Conservation (phyloP, 37 sponge, comb jelly and placozoan species). For the Corticium candelabrum region DNA sequence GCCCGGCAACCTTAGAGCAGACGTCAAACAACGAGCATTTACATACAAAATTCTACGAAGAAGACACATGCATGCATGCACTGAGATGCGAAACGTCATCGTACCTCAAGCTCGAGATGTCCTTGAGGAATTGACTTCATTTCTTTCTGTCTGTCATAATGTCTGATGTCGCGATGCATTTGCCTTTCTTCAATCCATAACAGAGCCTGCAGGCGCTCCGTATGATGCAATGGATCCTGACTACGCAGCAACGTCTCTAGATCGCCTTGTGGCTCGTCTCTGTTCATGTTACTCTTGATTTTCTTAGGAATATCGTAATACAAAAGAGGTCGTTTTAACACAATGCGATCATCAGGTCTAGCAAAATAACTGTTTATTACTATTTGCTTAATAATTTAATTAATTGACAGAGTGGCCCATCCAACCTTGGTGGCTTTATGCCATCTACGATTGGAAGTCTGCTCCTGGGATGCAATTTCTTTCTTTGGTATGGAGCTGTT, state of each 20-base stretch:
- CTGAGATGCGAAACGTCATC: not conserved
- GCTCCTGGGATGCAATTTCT: too few species aligned
- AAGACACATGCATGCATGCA: not conserved
- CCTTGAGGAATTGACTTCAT: not conserved
- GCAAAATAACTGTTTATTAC: too few species aligned
- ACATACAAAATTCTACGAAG: too few species aligned
- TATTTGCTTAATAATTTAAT: too few species aligned
- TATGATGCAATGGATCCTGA: not conserved
- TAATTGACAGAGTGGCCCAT: not conserved
- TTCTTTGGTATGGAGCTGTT: not conserved
- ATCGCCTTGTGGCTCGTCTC: not conserved
- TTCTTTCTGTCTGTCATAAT: not conserved
- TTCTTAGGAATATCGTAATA: not conserved
- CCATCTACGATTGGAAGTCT: not conserved
- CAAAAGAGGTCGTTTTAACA: too few species aligned
- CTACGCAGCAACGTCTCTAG: not conserved
- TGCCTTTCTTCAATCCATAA: not conserved
- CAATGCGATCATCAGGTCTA: not conserved
- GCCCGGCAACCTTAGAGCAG: not conserved
- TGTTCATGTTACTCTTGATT: not conserved
- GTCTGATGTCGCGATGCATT: not conserved
- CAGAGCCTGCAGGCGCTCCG: not conserved
- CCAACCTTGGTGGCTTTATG: not conserved
- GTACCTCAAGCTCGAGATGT: not conserved
- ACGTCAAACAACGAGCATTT: not conserved